Conservation (phyloP, 2,888 invertebrate genomes). For the Nematopogon swammerdamellus region DNA sequence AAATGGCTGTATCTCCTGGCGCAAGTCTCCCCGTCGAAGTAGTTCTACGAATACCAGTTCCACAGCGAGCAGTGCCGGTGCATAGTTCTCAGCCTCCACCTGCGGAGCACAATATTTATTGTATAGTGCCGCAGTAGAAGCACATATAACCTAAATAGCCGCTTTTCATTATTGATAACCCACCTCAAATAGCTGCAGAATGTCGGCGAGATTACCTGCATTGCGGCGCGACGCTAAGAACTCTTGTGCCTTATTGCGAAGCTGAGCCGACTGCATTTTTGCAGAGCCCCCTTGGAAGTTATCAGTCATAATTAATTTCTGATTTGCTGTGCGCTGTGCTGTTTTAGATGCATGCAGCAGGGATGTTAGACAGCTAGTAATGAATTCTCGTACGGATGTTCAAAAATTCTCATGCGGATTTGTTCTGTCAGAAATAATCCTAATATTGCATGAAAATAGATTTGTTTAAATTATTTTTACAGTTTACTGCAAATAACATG, state of each 20-base stretch:
- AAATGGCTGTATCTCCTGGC: slow-evolving; percentile 56
- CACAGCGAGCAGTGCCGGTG: slow-evolving; percentile 62
- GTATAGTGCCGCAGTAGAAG: neutral
- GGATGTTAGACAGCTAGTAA: too few species aligned
- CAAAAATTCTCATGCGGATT: too few species aligned
- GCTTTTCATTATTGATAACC: slow-evolving; percentile 6
- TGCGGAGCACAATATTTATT: slow-evolving; percentile 19
- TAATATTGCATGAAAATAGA: too few species aligned
- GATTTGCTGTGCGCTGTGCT: too few species aligned
- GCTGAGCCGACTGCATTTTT: slow-evolving; percentile 62
- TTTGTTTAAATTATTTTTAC: too few species aligned
- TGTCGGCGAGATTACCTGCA: slow-evolving; percentile 64
- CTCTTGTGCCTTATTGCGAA: slow-evolving; percentile 67
- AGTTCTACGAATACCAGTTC: slow-evolving; percentile 71
- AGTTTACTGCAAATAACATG: too few species aligned
- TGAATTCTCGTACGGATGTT: too few species aligned
- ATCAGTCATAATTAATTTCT: too few species aligned
- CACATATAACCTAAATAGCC: slow-evolving; percentile 2
- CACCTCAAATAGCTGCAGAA: slow-evolving; percentile 67
- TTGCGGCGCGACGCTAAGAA: slow-evolving; percentile 64
- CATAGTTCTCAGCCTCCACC: slow-evolving; percentile 43
- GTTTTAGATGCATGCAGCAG: too few species aligned
- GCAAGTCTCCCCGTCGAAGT: slow-evolving; percentile 63
- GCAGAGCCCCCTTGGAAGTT: slow-evolving; percentile 12
- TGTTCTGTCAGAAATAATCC: too few species aligned